phyloP scores from a whole-genome alignment of 2,888 invertebrate species.

The Clitarchus hookeri region DNA sequence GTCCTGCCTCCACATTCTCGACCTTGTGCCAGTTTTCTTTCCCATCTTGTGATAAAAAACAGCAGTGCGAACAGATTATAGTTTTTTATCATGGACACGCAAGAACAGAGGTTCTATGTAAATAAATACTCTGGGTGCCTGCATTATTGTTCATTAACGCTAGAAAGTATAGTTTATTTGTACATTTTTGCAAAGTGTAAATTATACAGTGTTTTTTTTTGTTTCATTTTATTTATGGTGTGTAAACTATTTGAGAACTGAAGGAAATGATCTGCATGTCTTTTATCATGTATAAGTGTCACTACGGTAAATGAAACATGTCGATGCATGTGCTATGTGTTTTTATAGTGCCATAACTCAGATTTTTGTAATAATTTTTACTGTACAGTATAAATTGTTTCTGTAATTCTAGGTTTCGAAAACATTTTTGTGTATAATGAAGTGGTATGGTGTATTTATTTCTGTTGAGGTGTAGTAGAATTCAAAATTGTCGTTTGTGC shows the following conservation, averaged over 20 bases:
- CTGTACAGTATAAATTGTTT: background rate
- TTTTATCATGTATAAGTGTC: background rate
- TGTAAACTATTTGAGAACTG: background rate
- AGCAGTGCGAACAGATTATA: background rate
- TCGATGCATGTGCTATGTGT: no score
- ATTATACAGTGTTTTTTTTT: background rate
- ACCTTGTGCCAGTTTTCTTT: background rate
- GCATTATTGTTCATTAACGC: background rate
- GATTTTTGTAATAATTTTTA: background rate
- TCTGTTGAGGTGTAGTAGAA: background rate
- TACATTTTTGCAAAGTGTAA: background rate
- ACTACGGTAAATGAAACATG: background rate
- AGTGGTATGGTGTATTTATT: background rate
- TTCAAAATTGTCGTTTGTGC: background rate
- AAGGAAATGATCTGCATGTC: background rate
- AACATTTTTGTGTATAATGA: background rate
- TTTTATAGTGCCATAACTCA: constrained; percentile 10
- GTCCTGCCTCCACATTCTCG: background rate
- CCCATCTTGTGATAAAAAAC: background rate
- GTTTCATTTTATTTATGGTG: background rate
- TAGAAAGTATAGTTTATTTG: background rate
- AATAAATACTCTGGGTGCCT: background rate
- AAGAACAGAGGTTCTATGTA: background rate
- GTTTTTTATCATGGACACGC: background rate
- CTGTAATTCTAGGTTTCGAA: background rate